A percentile compares a stretch with the other conserved stretches of the same genome.
These are phyloP conservation scores for Mantis religiosa DNA, from an alignment of 2,888 invertebrate genomes.

Conservation along the genomic window DNA sequence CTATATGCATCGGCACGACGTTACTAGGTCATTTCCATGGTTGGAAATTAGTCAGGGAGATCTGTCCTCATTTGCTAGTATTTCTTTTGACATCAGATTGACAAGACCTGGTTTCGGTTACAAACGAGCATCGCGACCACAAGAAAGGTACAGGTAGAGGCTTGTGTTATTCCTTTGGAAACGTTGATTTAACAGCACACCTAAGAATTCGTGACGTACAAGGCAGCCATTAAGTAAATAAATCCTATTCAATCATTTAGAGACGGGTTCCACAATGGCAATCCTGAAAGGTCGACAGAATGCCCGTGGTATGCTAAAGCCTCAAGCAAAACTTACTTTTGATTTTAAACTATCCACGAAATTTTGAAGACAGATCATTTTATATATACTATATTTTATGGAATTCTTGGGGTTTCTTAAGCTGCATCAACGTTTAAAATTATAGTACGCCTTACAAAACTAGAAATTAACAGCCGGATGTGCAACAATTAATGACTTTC, in stretches of 20 bases:
- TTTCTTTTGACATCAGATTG: not conserved
- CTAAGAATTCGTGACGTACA: not conserved
- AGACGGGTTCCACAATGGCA: not conserved
- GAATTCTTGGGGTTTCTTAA: too few species aligned
- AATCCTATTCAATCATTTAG: not conserved
- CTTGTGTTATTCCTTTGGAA: not conserved
- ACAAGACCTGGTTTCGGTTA: not conserved
- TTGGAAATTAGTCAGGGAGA: conserved; percentile 13
- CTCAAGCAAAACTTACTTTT: too few species aligned
- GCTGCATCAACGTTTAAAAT: too few species aligned
- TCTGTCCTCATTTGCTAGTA: not conserved
- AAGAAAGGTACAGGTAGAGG: not conserved
- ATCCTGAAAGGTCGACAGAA: not conserved
- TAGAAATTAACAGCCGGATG: too few species aligned
- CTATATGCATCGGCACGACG: not conserved
- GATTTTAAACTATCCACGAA: too few species aligned
- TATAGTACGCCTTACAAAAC: too few species aligned
- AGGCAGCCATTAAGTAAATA: not conserved
- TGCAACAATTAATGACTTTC: too few species aligned
- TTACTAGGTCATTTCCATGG: not conserved
- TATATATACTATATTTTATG: too few species aligned
- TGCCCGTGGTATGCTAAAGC: not conserved
- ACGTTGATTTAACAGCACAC: not conserved
- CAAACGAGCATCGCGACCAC: not conserved
- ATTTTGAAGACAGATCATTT: too few species aligned